phyloP scores from a whole-genome alignment of 2,113 vertebrate species.

The Urocitellus parryii region DNA sequence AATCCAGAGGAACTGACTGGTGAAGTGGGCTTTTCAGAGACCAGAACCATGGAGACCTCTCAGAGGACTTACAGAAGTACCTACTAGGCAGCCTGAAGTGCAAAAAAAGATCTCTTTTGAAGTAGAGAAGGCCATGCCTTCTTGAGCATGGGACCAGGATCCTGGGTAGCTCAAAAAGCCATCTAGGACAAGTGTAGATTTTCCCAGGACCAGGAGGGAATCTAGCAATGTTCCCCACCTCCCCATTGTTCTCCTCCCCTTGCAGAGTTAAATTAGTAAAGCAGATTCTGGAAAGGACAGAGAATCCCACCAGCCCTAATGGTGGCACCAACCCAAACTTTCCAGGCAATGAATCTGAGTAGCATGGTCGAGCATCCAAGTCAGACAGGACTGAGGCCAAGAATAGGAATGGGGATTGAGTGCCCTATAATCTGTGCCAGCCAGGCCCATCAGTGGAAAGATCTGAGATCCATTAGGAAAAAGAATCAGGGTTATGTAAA shows the following conservation, averaged over 20 bases:
- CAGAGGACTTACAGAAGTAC: constrained; percentile 28
- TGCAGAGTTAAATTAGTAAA: constrained; percentile 57
- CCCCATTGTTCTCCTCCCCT: background rate
- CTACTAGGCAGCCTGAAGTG: background rate
- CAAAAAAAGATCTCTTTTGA: background rate
- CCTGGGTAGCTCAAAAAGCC: background rate
- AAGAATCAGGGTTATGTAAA: constrained; percentile 53
- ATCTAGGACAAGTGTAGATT: background rate
- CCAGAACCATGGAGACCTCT: background rate
- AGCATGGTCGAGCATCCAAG: constrained; percentile 39
- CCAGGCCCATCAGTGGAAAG: constrained; percentile 37
- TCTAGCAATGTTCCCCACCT: background rate
- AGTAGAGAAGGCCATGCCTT: background rate
- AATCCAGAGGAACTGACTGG: constrained; percentile 8
- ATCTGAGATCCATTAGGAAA: constrained; percentile 58
- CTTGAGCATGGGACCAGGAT: background rate
- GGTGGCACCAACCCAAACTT: constrained; percentile 67
- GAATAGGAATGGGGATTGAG: constrained; percentile 57
- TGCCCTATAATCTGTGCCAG: constrained; percentile 44
- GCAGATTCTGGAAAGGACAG: constrained; percentile 28
- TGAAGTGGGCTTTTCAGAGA: background rate
- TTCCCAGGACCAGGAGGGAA: constrained; percentile 35
- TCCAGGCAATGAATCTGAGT: constrained; percentile 66
- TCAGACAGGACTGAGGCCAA: constrained; percentile 62
- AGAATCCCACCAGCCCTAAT: constrained; percentile 48